Base-by-base conservation (phyloP, 2,797 vertebrate genomes). In the Knipowitschia caucasica region DNA sequence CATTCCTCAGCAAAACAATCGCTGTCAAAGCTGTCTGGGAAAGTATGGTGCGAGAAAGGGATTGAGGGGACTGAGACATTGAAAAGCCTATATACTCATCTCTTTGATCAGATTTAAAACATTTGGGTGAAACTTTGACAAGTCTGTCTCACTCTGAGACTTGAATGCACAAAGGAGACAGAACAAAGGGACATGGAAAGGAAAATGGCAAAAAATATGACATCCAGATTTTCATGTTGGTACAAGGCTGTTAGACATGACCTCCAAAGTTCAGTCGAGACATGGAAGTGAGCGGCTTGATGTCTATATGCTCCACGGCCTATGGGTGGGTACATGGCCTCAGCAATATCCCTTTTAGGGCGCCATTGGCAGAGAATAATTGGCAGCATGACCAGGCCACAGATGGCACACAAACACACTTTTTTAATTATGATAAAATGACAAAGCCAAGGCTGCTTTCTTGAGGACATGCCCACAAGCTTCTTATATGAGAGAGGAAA, bases 381-480 rank as follows among this genome's bases (percentile, higher is more conserved):
- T 81, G 75, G 78, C 69, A 35, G 3, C 46, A 61, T 76, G 81
- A 83, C 78, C 81, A 82, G 73, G 73, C 74, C 71, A 78, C 83
- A 86, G 84, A 88, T 87, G 85, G 85, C 53, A 69, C 59, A 59
- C 59, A 59, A 39, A 59, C n/a, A 53, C 35, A 65, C 30, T 43
- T 62, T 49, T 54, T 53, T 50, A 29, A 21, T 38, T 75, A 78
- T 78, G 77, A 23, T 34, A 21, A 46, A 80, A 75, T 72, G 72
- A 76, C 67, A 81, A 62, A 69, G 27, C 18, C 18, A n/a, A 12
- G 29, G 18, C 20, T 34, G 29, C 6, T 33, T 33, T 34, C 18
- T 10, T 46, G 21, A 25, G 30, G n/a, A 29, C 9, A 29, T 33
- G 14, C 4, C 20, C 46, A 49, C 18, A 49, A 30, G 26, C 27